Evolutionary conservation across 2,888 invertebrate species (phyloP), one percentile per base, ranked within the genome.

Genomic region (Eupithecia centaureata): DNA sequence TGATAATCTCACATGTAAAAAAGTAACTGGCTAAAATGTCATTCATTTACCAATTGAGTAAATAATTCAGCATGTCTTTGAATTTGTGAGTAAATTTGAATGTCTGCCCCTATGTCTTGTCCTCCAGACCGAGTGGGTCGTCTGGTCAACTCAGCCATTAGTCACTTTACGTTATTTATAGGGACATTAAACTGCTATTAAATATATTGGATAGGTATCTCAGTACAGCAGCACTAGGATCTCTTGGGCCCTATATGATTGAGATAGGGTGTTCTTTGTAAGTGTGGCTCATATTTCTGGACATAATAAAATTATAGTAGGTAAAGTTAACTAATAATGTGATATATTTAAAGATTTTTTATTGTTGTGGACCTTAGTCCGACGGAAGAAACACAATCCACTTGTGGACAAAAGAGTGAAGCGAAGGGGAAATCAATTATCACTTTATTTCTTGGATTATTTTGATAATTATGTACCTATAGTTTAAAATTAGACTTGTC

Each of bases 71-170:
- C 12, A 32, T 25, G 56, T 51, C 27, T 57, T 25, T 15, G 57
- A 56, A 56, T 32, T 22, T 57, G 13, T 33, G 32, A 18, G 57
- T 57, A 22, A 57, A 32, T 57, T 57, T 32, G 22, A 33, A 51
- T 33, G 51, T 61, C 42, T 60, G 42, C 28, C 10, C 28, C 22
- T 61, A 61, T 61, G 30, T 18, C 47, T 47, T 30, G 61, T 61
- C 67, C 70, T 67, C 62, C 28, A 68, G 68, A 68, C 66, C 32
- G 25, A 61, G n/a, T 30, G 62, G 59, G 63, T 67, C 69, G 63
- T 73, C 67, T 65, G 65, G 68, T 65, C 70, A 70, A 65, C 47
- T 42, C 7, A 5, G 51, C 61, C 35, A 65, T 68, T 67, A 68
- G 52, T 69, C 65, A 73, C 60, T 61, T 63, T 68, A 64, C 59